Percentiles rank a stretch among this genome's conserved stretches.
phyloP scores from a whole-genome alignment of 2,113 vertebrate species.

The Peromyscus californicus region DNA sequence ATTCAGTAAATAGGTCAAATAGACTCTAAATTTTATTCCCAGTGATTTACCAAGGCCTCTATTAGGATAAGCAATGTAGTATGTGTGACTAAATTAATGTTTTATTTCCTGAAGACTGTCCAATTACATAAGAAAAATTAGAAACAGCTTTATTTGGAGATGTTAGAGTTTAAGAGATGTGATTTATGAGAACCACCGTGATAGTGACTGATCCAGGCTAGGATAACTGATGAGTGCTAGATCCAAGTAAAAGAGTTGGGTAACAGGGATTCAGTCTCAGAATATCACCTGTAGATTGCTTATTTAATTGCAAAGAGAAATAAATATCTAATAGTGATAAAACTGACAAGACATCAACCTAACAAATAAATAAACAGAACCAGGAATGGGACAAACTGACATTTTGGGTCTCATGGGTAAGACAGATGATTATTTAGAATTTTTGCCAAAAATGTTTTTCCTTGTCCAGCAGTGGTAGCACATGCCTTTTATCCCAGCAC shows the following conservation, averaged over 20 bases:
- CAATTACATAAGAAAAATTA: constrained; percentile 27
- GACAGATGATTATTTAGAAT: neutral
- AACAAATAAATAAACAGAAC: neutral
- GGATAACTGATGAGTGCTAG: neutral
- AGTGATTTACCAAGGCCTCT: neutral
- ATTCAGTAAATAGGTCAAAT: neutral
- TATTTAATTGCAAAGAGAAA: constrained; percentile 2
- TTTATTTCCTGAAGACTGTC: neutral
- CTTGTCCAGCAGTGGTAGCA: neutral
- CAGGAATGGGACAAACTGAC: neutral
- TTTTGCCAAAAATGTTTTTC: neutral
- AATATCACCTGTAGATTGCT: neutral
- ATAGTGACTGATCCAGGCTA: neutral
- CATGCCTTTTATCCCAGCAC: too few relatives aligned
- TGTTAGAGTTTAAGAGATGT: neutral
- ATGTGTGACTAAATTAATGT: neutral
- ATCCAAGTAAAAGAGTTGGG: neutral
- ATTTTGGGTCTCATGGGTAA: neutral
- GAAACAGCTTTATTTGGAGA: constrained; percentile 26
- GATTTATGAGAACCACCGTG: neutral
- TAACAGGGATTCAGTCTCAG: neutral
- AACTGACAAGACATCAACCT: neutral
- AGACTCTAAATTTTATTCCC: neutral
- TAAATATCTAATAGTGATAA: neutral
- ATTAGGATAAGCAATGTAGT: neutral